Conservation (phyloP, 2,797 vertebrate species). For the Oreochromis mossambicus region DNA sequence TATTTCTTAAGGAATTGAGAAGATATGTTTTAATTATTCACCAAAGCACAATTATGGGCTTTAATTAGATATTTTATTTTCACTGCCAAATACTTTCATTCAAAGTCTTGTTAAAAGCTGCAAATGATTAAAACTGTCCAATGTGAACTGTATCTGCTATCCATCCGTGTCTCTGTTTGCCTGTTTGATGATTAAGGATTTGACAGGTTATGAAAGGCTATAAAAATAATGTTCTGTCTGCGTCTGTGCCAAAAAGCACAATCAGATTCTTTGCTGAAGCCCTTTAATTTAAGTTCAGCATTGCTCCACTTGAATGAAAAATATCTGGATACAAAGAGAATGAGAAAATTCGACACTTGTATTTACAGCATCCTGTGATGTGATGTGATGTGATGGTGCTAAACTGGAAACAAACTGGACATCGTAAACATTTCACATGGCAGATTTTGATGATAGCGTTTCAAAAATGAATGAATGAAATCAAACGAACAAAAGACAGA, state of each 20-base stretch:
- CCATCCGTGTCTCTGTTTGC: not conserved
- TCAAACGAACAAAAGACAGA: not conserved
- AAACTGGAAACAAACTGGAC: not conserved
- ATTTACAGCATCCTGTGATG: not conserved
- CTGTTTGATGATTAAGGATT: constrained; percentile 14
- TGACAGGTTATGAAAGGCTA: constrained; percentile 10
- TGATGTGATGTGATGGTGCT: not conserved
- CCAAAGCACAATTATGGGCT: not conserved
- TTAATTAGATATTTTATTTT: not conserved
- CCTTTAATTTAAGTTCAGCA: not conserved
- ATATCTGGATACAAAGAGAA: not conserved
- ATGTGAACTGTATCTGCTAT: not conserved
- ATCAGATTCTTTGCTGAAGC: not conserved
- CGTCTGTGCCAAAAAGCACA: not conserved
- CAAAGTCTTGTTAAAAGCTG: not conserved
- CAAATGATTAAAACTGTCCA: not conserved
- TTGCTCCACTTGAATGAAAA: not conserved
- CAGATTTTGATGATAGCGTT: not conserved
- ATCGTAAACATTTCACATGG: not conserved
- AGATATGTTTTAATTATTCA: not conserved
- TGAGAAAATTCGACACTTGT: not conserved
- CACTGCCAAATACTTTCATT: not conserved
- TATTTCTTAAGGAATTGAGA: not conserved
- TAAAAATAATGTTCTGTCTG: not conserved
- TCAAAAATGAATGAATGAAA: not conserved